Conservation (phyloP, 2,888 invertebrate species). For the Macaria notata region DNA sequence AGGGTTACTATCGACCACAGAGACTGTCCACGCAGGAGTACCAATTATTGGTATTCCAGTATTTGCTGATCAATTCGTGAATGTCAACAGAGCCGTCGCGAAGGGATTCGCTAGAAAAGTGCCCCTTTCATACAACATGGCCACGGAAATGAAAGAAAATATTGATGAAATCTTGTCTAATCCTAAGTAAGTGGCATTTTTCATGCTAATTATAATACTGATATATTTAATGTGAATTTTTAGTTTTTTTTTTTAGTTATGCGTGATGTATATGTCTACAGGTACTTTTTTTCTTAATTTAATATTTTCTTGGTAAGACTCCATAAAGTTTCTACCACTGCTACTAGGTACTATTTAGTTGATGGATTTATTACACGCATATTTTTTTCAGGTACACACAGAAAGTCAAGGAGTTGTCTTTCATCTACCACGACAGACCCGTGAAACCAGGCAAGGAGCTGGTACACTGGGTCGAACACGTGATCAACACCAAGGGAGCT, state of each 20-base stretch:
- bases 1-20: conserved; percentile 56
- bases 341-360: too few species aligned
- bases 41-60: conserved; percentile 60
- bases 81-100: conserved; percentile 46
- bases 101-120: conserved; percentile 52
- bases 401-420: conserved; percentile 43
- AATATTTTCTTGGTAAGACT: too few species aligned
- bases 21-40: conserved; percentile 52
- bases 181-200: conserved; percentile 40
- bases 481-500: conserved; percentile 47
- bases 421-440: conserved; percentile 49
- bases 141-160: conserved; percentile 39
- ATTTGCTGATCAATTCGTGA: conserved; percentile 57
- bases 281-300: too few species aligned
- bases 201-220: not conserved
- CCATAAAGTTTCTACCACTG: too few species aligned
- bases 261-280: too few species aligned
- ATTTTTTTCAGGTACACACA: conserved; percentile 40
- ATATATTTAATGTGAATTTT: too few species aligned
- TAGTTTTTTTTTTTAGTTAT: too few species aligned
- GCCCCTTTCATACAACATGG: conserved; percentile 40
- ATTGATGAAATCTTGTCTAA: conserved; percentile 43
- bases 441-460: conserved; percentile 44
- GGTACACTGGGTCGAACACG: conserved; percentile 52
- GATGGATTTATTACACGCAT: too few species aligned